Percentiles rank a stretch among this genome's conserved stretches.
phyloP scores from a whole-genome alignment of 2,113 vertebrate genomes.

The Eulacestoma nigropectus region DNA sequence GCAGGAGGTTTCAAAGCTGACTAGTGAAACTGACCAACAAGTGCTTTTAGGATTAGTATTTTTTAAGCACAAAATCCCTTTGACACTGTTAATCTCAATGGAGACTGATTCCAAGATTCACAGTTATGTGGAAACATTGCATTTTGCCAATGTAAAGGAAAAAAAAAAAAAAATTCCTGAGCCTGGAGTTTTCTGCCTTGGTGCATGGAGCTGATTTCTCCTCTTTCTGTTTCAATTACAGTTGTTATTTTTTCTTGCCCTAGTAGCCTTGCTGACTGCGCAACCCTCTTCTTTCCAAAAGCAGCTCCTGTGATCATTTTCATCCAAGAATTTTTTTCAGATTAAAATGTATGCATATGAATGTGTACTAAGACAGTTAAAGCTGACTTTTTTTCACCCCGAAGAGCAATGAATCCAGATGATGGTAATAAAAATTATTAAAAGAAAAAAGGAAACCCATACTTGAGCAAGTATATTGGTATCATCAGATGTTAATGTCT shows the following conservation, averaged over 20 bases:
- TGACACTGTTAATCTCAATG: not conserved
- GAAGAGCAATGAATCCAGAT: not conserved
- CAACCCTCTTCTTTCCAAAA: not conserved
- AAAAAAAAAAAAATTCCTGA: not conserved
- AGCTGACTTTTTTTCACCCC: not conserved
- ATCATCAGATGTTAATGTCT: not conserved
- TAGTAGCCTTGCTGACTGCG: not conserved
- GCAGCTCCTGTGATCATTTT: not conserved
- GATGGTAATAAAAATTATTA: no score
- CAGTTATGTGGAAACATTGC: not conserved
- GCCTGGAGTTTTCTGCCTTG: not conserved
- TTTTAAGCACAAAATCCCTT: not conserved
- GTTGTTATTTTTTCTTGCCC: not conserved
- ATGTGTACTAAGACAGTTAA: not conserved
- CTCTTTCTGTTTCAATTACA: not conserved
- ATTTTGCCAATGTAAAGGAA: not conserved
- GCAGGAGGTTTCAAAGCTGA: not conserved
- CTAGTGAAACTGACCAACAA: not conserved
- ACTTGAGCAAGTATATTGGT: not conserved
- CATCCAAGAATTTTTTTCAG: not conserved
- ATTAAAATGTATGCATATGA: not conserved
- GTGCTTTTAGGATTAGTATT: not conserved
- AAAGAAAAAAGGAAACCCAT: not conserved
- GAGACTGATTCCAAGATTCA: not conserved
- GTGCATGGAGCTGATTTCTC: not conserved